Evolutionary conservation across 2,113 vertebrate species (phyloP), one percentile per base, ranked within the genome.

Genomic region (Elephantulus edwardii): DNA sequence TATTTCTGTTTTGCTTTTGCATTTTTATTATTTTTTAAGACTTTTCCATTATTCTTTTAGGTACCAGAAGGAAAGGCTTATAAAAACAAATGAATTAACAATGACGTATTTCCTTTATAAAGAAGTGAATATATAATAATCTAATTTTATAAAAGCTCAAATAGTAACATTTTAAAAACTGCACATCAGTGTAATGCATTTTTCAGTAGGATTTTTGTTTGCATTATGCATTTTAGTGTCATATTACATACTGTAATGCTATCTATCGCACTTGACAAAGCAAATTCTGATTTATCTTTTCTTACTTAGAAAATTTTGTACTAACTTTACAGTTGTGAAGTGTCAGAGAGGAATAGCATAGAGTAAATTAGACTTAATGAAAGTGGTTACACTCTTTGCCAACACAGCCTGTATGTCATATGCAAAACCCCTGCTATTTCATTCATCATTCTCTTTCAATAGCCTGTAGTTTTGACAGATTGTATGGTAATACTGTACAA

Each of bases 161-260:
- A 87, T 86, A 88, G 90, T 87, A 87, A 93, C 88, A 92, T 92
- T 96, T 94, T 94, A 46, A 91, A 97, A 97, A 97, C 90, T 95
- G 83, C 76, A 40, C 93, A 72, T 90, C 94, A 94, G 76, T 81
- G 83, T 48, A 95, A 93, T 58, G 74, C 81, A 92, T 88, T 74
- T 96, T 96, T 91, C 84, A 62, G 26, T 30, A 52, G 54, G 83
- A 68, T 91, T 92, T 92, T 2, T 11, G 88, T 94, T 94, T 42
- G 0, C 1, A 86, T 92, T 90, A 87, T 22, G 81, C 10, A 90
- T 90, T 96, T 97, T 86, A 93, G 38, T 22, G 94, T 95, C 94
- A 95, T 38, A 83, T 86, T 88, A 93, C 26, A 88, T 88, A n/a
- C 26, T 84, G 2, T 38, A 88, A 64, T 93, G 77, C 70, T 80